Conservation (phyloP, 2,888 invertebrate genomes). For the Candidula unifasciata region DNA sequence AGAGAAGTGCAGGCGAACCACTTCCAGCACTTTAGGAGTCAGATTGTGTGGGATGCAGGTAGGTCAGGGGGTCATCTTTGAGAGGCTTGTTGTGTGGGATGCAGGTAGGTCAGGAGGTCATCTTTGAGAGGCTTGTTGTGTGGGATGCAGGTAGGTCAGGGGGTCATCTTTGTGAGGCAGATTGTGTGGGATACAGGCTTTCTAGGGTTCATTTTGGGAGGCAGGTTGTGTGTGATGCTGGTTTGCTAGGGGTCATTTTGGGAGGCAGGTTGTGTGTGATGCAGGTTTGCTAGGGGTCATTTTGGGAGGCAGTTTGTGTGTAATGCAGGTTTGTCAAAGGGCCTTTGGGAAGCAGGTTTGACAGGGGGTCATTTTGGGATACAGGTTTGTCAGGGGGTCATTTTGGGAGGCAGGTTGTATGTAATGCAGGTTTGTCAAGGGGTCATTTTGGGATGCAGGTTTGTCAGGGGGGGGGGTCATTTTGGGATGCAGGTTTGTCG, state of each 20-base stretch:
- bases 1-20: constrained; percentile 80
- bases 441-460: neutral
- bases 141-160: neutral
- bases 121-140: neutral
- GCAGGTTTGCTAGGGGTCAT: neutral
- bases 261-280: neutral
- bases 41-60: constrained; percentile 80
- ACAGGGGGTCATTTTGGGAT: neutral
- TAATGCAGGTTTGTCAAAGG: neutral
- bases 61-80: neutral
- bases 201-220: neutral
- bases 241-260: neutral
- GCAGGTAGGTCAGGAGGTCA: neutral
- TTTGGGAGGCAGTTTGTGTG: too few species aligned
- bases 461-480: neutral
- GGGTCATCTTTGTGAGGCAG: neutral
- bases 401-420: neutral
- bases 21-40: constrained; percentile 80
- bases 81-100: neutral
- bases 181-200: neutral
- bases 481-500: too few species aligned
- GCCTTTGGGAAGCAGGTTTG: neutral
- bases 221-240: neutral
- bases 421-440: neutral
- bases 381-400: neutral